Conservation (phyloP, 2,113 vertebrate species). For the Lampris megalopsis region DNA sequence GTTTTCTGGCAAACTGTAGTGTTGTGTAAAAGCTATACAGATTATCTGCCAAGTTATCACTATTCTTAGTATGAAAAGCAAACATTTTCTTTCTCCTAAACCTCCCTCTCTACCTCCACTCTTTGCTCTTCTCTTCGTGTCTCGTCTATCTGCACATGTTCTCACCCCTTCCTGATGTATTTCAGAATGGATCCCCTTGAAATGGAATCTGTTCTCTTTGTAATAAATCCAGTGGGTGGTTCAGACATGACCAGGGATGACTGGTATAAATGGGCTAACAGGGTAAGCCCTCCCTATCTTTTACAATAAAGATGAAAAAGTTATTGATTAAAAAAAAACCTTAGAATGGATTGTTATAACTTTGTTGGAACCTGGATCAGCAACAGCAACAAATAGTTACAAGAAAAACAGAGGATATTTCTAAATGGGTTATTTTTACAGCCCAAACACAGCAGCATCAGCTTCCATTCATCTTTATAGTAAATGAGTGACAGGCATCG, state of each 20-base stretch:
- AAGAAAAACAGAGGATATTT: too few species aligned
- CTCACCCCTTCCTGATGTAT: conserved; percentile 33
- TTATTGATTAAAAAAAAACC: too few species aligned
- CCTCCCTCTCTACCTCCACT: neutral
- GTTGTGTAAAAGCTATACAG: conserved; percentile 40
- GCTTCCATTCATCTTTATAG: too few species aligned
- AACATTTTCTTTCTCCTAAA: neutral
- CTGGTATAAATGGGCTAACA: conserved; percentile 11
- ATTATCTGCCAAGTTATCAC: conserved; percentile 60
- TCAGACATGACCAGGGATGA: conserved; percentile 41
- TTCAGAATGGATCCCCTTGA: conserved; percentile 29
- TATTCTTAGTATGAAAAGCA: conserved; percentile 42
- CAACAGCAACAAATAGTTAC: too few species aligned
- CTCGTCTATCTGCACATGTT: neutral
- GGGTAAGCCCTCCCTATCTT: neutral
- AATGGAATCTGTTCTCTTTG: conserved; percentile 45
- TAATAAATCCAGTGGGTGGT: conserved; percentile 40
- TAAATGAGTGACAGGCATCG: too few species aligned
- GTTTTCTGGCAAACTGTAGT: conserved; percentile 24
- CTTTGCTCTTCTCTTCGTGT: neutral
- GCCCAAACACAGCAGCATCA: too few species aligned
- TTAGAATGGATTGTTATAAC: too few species aligned
- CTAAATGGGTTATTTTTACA: too few species aligned
- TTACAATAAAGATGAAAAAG: too few species aligned
- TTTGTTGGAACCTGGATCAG: too few species aligned